Base-by-base conservation (phyloP, 1,140 invertebrate species). In the Listronotus oregonensis region DNA sequence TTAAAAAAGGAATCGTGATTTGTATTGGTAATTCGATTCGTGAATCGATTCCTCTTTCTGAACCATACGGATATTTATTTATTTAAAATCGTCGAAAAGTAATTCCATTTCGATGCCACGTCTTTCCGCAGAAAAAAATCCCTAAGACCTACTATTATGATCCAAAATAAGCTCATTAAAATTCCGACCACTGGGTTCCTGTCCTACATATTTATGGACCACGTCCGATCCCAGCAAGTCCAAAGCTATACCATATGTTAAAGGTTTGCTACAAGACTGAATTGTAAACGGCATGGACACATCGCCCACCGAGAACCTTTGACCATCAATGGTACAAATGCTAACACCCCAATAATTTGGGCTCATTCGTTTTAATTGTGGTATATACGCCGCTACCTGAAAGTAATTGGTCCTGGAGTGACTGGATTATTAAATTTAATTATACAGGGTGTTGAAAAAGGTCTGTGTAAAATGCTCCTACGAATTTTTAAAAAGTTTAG, bases 81-180 rank as follows among this genome's bases (percentile, higher is more conserved):
- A 3, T 27, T 27, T n/a, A n/a, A n/a, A 27, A 27, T 27, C 21
- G 21, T 27, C 21, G 5, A 5, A 27, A 27, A 27, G 21, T 27
- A 27, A 27, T 27, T 27, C 21, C 5, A 27, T 27, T 27, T 27
- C 21, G 21, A 27, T 27, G 21, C 21, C 21, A n/a, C n/a, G n/a
- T 5, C 21, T 27, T 27, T 27, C 5, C 5, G 21, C 21, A 27
- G 2, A 27, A 27, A 27, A 27, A 27, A 27, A n/a, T n/a, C 5
- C 21, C 21, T 27, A 27, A 27, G 21, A 85, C 90, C 86, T 80
- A 96, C 95, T 95, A 72, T 95, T 94, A 71, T 93, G 85, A 85
- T 98, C 95, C 50, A 99, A 84, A 57, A 96, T 89, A 37, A 99
- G 87, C 82, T 96, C 95, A 79, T 99, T 99, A 78, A 99, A 99